Evolutionary conservation across 2,888 invertebrate species (phyloP).

Genomic region (Leptopilina drosophilae): DNA sequence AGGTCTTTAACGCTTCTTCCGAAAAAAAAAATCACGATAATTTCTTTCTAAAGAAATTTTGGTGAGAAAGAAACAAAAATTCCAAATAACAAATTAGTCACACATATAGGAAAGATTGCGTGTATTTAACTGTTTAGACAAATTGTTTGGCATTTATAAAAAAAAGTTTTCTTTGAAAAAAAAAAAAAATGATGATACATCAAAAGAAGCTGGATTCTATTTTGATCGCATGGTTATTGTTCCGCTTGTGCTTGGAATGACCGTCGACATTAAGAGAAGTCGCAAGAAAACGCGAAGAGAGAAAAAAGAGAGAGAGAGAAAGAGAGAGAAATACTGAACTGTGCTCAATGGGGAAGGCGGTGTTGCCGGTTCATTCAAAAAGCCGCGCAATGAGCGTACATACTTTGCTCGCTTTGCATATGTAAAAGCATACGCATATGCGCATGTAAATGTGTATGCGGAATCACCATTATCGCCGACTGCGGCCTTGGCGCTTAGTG

Average conservation of each 20-base stretch:
- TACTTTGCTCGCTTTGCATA: constrained; percentile 44
- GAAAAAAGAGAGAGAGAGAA: not conserved
- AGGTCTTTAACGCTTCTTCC: constrained; percentile 15
- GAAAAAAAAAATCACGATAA: not conserved
- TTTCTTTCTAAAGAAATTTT: too few relatives aligned
- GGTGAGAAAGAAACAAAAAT: not conserved
- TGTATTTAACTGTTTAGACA: too few relatives aligned
- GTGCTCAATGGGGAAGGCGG: constrained; percentile 54
- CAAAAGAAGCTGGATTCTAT: not conserved
- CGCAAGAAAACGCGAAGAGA: constrained; percentile 8
- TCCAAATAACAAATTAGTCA: constrained; percentile 1
- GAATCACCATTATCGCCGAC: constrained; percentile 36
- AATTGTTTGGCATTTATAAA: constrained; percentile 50
- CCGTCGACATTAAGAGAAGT: constrained; percentile 2
- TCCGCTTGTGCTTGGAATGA: constrained; percentile 7
- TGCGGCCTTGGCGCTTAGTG: constrained; percentile 34
- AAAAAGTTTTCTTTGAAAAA: not conserved
- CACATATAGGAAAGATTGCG: too few relatives aligned
- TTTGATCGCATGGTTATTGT: constrained; percentile 32
- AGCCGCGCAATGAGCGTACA: constrained; percentile 41
- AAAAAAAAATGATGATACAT: not conserved
- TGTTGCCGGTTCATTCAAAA: constrained; percentile 65
- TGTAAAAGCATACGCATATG: not conserved
- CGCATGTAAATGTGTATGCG: constrained; percentile 33
- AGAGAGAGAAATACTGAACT: constrained; percentile 32